Conservation (phyloP, 2,888 invertebrate genomes). For the Autographa gamma region DNA sequence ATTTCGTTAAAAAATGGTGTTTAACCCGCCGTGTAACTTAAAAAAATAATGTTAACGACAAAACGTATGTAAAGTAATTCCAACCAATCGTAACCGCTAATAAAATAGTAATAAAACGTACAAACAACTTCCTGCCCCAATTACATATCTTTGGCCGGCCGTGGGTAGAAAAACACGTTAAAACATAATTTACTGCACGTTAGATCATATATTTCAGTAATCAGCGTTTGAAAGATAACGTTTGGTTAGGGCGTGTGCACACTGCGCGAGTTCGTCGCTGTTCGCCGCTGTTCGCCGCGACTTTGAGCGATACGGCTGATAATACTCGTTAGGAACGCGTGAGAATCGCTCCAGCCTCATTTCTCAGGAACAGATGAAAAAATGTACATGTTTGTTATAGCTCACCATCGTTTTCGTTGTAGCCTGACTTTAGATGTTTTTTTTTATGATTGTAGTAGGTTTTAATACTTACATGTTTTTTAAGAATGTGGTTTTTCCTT, state of each 20-base stretch:
- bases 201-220: conserved; percentile 58
- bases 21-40: not conserved
- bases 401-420: conserved; percentile 42
- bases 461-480: conserved; percentile 5
- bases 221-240: conserved; percentile 44
- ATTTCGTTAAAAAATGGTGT: not conserved
- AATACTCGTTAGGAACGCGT: conserved; percentile 66
- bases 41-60: conserved; percentile 11
- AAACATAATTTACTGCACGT: conserved; percentile 47
- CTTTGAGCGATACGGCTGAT: conserved; percentile 63
- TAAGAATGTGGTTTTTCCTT: not conserved
- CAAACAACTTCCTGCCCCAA: conserved; percentile 45
- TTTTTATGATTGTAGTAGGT: conserved; percentile 27
- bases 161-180: conserved; percentile 40
- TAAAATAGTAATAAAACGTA: conserved; percentile 42
- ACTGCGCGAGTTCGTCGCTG: conserved; percentile 50
- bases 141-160: conserved; percentile 37
- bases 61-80: conserved; percentile 23
- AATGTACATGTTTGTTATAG: conserved; percentile 51
- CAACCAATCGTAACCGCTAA: conserved; percentile 21
- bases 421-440: conserved; percentile 34
- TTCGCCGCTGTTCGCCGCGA: too few relatives aligned
- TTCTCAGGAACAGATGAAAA: conserved; percentile 68
- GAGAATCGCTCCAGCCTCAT: conserved; percentile 72
- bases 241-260: conserved; percentile 56